These are phyloP conservation scores for Perca schrenkii DNA, from an alignment of 2,113 vertebrate genomes.

Conservation along the genomic window DNA sequence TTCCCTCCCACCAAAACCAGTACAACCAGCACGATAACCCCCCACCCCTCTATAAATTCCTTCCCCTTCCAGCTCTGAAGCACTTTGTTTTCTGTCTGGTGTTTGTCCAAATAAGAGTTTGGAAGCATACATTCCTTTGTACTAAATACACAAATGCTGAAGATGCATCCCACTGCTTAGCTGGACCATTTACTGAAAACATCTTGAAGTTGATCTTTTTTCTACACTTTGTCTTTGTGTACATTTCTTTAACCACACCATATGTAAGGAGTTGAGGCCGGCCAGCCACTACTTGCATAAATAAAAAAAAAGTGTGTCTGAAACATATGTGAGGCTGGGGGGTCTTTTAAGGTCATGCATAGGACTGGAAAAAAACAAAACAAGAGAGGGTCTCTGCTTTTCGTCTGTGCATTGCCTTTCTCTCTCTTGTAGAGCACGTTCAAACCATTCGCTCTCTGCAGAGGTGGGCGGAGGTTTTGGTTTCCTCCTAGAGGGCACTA, in stretches of 20 bases:
- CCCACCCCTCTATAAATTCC: slow-evolving; percentile 83
- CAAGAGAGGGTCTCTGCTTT: slow-evolving; percentile 27
- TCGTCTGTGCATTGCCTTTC: slow-evolving; percentile 18
- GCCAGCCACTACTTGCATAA: slow-evolving; percentile 22
- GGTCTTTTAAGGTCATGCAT: slow-evolving; percentile 70
- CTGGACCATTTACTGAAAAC: neutral
- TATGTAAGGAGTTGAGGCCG: slow-evolving; percentile 25
- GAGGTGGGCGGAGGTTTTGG: slow-evolving; percentile 41
- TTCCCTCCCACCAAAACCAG: slow-evolving; percentile 71
- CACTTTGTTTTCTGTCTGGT: slow-evolving; percentile 70
- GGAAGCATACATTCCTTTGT: slow-evolving; percentile 26
- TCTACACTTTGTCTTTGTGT: neutral
- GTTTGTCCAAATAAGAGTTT: slow-evolving; percentile 66
- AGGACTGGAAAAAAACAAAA: slow-evolving; percentile 13
- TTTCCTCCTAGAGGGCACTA: slow-evolving; percentile 79
- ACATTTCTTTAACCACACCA: slow-evolving; percentile 29
- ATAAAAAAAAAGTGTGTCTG: slow-evolving; percentile 21
- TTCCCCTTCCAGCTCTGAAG: slow-evolving; percentile 70
- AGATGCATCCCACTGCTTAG: neutral
- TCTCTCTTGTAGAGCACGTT: slow-evolving; percentile 20
- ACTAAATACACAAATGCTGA: neutral
- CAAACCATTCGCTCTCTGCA: slow-evolving; percentile 49
- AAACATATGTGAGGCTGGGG: slow-evolving; percentile 44
- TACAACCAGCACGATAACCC: slow-evolving; percentile 71
- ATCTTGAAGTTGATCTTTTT: neutral